phyloP scores from a whole-genome alignment of 2,113 vertebrate species.

The Eira barbara region DNA sequence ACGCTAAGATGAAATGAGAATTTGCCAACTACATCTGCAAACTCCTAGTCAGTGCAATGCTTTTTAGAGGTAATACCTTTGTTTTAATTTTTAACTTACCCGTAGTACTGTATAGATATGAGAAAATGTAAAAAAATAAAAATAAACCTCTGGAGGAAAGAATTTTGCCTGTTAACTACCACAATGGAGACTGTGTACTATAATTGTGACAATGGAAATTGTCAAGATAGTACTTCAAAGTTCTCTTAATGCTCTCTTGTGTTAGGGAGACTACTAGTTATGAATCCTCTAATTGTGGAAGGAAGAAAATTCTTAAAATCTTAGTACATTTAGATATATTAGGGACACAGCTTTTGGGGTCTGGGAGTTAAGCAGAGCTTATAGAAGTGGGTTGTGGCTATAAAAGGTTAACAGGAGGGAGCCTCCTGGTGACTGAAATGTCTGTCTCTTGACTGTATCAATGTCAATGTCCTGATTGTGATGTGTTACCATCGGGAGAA shows the following conservation, averaged over 20 bases:
- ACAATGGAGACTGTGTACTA: neutral
- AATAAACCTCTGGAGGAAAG: neutral
- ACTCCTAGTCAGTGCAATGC: neutral
- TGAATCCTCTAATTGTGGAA: neutral
- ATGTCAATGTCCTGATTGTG: neutral
- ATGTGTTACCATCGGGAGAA: neutral
- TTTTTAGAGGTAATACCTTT: neutral
- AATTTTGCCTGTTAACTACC: neutral
- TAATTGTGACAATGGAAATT: neutral
- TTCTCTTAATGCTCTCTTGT: neutral
- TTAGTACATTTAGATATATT: neutral
- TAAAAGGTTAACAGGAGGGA: neutral
- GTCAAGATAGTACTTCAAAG: neutral
- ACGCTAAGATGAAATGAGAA: neutral
- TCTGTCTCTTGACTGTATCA: neutral
- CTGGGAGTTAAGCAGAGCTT: neutral
- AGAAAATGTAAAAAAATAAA: neutral
- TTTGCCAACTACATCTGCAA: neutral
- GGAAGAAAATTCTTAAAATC: neutral
- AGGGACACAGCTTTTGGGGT: neutral
- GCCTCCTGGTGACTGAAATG: neutral
- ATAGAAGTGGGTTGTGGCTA: neutral
- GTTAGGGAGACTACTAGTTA: neutral
- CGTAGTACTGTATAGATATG: neutral
- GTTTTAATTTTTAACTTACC: slow-evolving; percentile 6